These are phyloP conservation scores for Dinothrombium tinctorium DNA, from an alignment of 1,140 invertebrate species.

Conservation along the genomic window DNA sequence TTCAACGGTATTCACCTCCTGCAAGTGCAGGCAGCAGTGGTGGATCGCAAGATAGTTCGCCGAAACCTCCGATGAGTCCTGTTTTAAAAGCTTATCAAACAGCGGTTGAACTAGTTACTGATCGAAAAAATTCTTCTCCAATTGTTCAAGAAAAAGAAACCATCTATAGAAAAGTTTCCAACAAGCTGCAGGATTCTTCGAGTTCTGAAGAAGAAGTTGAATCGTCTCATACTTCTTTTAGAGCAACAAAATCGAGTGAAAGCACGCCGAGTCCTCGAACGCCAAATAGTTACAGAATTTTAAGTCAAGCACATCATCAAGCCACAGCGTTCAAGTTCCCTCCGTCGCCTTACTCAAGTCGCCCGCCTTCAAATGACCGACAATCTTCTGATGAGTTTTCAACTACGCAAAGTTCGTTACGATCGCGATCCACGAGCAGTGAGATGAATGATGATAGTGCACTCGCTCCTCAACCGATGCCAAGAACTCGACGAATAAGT, in stretches of 20 bases:
- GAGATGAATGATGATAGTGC: constrained; percentile 12
- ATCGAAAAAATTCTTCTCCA: not conserved
- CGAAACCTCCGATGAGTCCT: constrained; percentile 4
- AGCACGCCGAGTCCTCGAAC: constrained; percentile 4
- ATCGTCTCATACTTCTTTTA: not conserved
- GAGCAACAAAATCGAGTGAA: not conserved
- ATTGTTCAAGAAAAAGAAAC: not conserved
- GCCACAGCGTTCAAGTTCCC: constrained; percentile 8
- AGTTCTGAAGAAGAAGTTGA: constrained; percentile 5
- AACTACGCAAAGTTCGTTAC: constrained; percentile 5
- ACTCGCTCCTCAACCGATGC: constrained; percentile 4
- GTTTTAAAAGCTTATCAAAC: constrained; percentile 4
- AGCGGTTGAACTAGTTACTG: not conserved
- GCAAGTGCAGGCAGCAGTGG: not conserved
- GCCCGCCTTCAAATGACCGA: constrained; percentile 3
- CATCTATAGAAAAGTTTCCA: constrained; percentile 5
- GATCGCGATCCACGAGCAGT: constrained; percentile 12
- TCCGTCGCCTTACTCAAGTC: constrained; percentile 2
- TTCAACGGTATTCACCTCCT: not conserved
- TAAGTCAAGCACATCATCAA: not conserved
- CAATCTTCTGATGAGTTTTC: constrained; percentile 13
- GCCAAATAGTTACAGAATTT: constrained; percentile 7
- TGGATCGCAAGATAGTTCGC: constrained; percentile 3
- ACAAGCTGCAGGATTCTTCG: not conserved
- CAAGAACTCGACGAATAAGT: constrained; percentile 9